Evolutionary conservation across 2,888 invertebrate species (phyloP), one percentile per base, ranked within the genome.

Genomic region (Dasypolia templi): DNA sequence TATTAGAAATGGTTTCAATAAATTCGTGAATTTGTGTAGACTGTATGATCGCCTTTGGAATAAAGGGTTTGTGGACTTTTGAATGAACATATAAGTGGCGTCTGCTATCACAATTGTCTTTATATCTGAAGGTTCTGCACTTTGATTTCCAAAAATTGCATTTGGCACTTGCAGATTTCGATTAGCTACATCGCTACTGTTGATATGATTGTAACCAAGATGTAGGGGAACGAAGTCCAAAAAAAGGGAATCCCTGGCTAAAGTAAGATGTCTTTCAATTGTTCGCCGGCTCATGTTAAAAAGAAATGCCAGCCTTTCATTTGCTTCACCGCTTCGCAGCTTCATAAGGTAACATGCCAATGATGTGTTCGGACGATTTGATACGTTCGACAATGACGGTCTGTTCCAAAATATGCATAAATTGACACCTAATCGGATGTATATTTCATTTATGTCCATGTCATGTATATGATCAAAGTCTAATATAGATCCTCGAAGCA

Each of bases 1-100:
- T 17, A 56, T 56, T 32, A 71, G 29, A 74, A 72, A 72, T 29
- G 58, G 35, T 35, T 58, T 58, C 35, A 58, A 58, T 58, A 58
- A 58, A 58, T 42, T 39, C 62, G 17, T 26, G 35, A 69, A 59
- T 35, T 49, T 65, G 53, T 53, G 65, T 65, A 65, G 35, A 65
- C 62, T 44, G 17, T 62, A 62, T 62, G 42, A 62, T 42, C 42
- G 35, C 62, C 62, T 62, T 42, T 62, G 62, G 42, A 62, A 62
- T 35, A 42, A 62, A 62, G 42, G 42, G 42, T 62, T 62, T 35
- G 26, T 62, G 42, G 39, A 42, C 42, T 62, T 62, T 44, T 62
- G 62, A 35, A 35, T 42, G 42, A 44, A 62, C 5, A 62, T 61
- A 39, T 61, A 59, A 32, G 59, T 59, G 59, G 32, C 59, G 35